phyloP scores from a whole-genome alignment of 1,140 invertebrate genomes.

The Drosophila elegans region DNA sequence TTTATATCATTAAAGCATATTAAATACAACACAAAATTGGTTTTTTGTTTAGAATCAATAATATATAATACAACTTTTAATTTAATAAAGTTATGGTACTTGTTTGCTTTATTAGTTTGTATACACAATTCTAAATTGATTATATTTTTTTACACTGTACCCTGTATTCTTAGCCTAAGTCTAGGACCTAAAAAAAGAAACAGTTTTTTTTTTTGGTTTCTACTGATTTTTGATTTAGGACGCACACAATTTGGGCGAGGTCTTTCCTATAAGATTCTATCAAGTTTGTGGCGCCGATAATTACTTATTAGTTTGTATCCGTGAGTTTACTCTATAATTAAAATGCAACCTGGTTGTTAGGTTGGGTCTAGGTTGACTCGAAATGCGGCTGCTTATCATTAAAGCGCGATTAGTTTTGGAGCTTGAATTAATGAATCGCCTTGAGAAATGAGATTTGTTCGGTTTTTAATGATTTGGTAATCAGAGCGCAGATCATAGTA shows the following conservation, averaged over 20 bases:
- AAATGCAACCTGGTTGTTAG: constrained; percentile 49
- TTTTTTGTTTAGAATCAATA: neutral
- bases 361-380: constrained; percentile 11
- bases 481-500: constrained; percentile 14
- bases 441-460: constrained; percentile 43
- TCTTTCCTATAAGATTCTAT: constrained; percentile 25
- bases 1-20: neutral
- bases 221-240: constrained; percentile 36
- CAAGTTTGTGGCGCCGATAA: constrained; percentile 43
- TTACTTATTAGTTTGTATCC: constrained; percentile 67
- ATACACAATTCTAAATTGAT: neutral
- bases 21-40: neutral
- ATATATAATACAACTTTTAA: neutral
- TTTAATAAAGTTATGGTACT: neutral
- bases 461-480: constrained; percentile 42
- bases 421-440: constrained; percentile 19
- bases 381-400: constrained; percentile 57
- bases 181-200: constrained; percentile 18
- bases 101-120: neutral
- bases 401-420: constrained; percentile 60
- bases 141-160: neutral
- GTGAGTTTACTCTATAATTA: constrained; percentile 59
- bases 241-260: constrained; percentile 19
- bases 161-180: neutral
- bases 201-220: constrained; percentile 11